Percentiles rank a stretch among this genome's conserved stretches.
phyloP scores from a whole-genome alignment of 2,113 vertebrate species.

The Sciurus niger region DNA sequence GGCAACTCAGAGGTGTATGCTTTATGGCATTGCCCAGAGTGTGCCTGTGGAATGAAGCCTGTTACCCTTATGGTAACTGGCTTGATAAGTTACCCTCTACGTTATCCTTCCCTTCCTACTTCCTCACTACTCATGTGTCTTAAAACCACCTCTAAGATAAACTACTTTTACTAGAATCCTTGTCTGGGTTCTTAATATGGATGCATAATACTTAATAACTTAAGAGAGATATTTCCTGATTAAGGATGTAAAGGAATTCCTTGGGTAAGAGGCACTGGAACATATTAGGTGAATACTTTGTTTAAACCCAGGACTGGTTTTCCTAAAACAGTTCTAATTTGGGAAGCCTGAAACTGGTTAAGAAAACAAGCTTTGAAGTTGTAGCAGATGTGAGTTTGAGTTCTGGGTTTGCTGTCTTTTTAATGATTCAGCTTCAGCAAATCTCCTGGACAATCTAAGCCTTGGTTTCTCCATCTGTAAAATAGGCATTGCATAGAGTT shows the following conservation, averaged over 20 bases:
- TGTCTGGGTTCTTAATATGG: not conserved
- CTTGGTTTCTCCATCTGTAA: not conserved
- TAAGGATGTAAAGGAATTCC: not conserved
- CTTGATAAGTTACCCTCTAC: not conserved
- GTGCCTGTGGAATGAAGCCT: not conserved
- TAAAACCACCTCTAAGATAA: conserved; percentile 31
- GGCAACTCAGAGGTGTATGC: not conserved
- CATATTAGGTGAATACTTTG: not conserved
- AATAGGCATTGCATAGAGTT: not conserved
- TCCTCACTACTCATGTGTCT: not conserved
- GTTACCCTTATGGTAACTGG: not conserved
- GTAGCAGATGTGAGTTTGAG: not conserved
- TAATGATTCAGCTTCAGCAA: not conserved
- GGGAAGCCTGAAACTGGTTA: not conserved
- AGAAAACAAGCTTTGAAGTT: not conserved
- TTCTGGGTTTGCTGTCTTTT: not conserved
- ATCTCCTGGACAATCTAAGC: not conserved
- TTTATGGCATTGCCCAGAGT: not conserved
- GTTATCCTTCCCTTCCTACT: not conserved
- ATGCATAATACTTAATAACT: not conserved
- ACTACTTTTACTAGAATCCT: not conserved
- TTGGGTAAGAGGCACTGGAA: not conserved
- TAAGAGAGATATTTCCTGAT: not conserved
- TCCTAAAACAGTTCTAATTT: not conserved
- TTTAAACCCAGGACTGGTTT: not conserved